Percentiles rank a stretch among this genome's conserved stretches.
Evolutionary conservation across 2,888 invertebrate genomes (phyloP).

Genomic region (Agrotis segetum): DNA sequence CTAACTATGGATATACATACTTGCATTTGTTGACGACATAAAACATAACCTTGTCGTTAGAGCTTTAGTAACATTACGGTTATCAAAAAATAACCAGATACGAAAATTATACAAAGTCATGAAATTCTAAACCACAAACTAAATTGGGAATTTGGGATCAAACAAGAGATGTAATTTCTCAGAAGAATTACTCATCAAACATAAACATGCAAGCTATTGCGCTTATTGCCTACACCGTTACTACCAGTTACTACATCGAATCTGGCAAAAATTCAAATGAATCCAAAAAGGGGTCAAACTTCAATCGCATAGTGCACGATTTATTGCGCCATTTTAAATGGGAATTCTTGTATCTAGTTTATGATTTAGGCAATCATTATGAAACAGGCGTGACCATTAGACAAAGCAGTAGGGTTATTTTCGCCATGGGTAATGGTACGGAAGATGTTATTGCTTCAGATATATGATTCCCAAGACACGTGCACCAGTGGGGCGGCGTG

Average conservation of each 20-base stretch:
- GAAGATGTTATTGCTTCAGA: conserved; percentile 74
- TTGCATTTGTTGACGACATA: background rate
- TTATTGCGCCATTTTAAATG: conserved; percentile 77
- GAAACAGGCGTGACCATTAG: conserved; percentile 80
- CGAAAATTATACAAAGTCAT: background rate
- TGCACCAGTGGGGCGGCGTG: conserved; percentile 68
- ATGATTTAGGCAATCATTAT: conserved; percentile 77
- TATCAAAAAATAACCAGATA: background rate
- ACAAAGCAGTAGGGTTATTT: conserved; percentile 79
- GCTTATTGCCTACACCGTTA: conserved; percentile 24
- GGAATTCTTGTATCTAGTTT: conserved; percentile 77
- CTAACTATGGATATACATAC: background rate
- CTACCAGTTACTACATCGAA: conserved; percentile 47
- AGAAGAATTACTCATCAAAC: conserved; percentile 10
- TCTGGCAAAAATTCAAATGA: conserved; percentile 59
- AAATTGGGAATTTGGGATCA: no score
- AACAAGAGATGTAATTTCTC: conserved; percentile 1
- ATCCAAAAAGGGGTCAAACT: conserved; percentile 70
- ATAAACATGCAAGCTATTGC: conserved; percentile 25
- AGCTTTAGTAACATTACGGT: background rate
- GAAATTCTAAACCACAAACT: background rate
- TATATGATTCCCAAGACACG: conserved; percentile 76
- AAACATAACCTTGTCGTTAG: background rate
- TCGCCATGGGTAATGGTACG: conserved; percentile 74
- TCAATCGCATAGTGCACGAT: conserved; percentile 70